A percentile compares a stretch with the other conserved stretches of the same genome.
Conservation (phyloP, 1,140 invertebrate species). For the Anadara kagoshimensis region DNA sequence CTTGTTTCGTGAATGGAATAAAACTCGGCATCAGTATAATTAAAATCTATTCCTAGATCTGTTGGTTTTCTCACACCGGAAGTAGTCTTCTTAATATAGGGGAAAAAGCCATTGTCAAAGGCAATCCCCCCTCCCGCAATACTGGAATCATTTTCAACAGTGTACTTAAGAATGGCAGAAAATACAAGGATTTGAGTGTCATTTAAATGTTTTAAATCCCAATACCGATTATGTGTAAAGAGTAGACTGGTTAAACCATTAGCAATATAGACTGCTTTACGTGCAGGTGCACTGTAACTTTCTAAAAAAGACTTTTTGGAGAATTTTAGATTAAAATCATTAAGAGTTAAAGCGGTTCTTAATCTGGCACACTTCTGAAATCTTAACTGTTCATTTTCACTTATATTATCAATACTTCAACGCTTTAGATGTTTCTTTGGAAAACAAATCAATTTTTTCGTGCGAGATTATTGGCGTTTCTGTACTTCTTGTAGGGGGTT, state of each 20-base stretch:
- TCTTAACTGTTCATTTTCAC: background rate
- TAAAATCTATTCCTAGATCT: constrained; percentile 29
- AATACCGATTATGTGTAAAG: constrained; percentile 32
- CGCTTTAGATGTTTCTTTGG: background rate
- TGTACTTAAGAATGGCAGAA: constrained; percentile 48
- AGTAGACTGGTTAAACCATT: constrained; percentile 53
- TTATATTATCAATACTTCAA: constrained; percentile 8
- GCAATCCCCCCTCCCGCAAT: constrained; percentile 53
- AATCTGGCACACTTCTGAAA: background rate
- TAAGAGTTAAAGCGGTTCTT: constrained; percentile 21
- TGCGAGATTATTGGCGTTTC: no score
- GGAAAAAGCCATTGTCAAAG: constrained; percentile 38
- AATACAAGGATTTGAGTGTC: constrained; percentile 40
- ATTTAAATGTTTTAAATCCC: constrained; percentile 30
- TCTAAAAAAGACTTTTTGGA: constrained; percentile 35
- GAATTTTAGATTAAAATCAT: constrained; percentile 29
- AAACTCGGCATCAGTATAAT: constrained; percentile 28
- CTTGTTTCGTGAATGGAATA: constrained; percentile 21
- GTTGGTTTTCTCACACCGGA: constrained; percentile 22
- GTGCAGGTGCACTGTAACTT: constrained; percentile 41
- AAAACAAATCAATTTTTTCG: background rate
- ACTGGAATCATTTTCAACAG: constrained; percentile 43
- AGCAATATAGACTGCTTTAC: constrained; percentile 49
- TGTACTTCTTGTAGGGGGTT: no score
- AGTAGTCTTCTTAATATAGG: constrained; percentile 30